These are phyloP conservation scores for Protonibea diacanthus DNA, from an alignment of 2,797 vertebrate species.

Conservation along the genomic window DNA sequence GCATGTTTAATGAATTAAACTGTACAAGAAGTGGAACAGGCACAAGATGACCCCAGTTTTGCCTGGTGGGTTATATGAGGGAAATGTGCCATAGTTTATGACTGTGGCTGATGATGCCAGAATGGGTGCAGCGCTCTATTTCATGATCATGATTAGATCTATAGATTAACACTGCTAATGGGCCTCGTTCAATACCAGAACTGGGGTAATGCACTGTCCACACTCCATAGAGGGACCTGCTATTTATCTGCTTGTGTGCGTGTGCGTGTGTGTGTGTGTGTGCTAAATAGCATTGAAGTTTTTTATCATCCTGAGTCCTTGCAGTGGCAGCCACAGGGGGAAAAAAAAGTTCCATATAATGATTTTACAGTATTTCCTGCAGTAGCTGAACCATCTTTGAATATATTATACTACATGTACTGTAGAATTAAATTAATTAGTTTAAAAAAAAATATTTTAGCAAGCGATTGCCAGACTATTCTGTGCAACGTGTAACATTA, in stretches of 20 bases:
- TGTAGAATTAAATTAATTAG: neutral
- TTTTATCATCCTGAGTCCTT: constrained; percentile 29
- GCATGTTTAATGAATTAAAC: constrained; percentile 40
- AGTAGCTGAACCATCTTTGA: constrained; percentile 13
- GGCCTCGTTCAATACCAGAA: constrained; percentile 63
- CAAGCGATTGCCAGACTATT: neutral
- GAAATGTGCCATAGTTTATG: constrained; percentile 55
- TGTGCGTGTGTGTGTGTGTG: neutral
- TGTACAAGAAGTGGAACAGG: constrained; percentile 40
- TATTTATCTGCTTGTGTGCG: constrained; percentile 41
- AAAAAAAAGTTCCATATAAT: constrained; percentile 9
- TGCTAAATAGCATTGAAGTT: neutral
- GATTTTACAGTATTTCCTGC: constrained; percentile 37
- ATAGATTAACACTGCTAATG: constrained; percentile 77
- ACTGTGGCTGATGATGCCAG: constrained; percentile 22
- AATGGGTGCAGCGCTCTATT: constrained; percentile 57
- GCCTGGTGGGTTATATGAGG: constrained; percentile 38
- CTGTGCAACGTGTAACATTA: neutral
- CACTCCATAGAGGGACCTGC: constrained; percentile 39
- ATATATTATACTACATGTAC: constrained; percentile 3
- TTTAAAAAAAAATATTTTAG: constrained; percentile 1
- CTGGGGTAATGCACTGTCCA: constrained; percentile 72
- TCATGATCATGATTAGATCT: constrained; percentile 63
- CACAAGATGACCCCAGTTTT: constrained; percentile 34
- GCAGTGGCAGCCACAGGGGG: neutral